These are phyloP conservation scores for Vidua macroura DNA, from an alignment of 2,113 vertebrate genomes.

Conservation along the genomic window DNA sequence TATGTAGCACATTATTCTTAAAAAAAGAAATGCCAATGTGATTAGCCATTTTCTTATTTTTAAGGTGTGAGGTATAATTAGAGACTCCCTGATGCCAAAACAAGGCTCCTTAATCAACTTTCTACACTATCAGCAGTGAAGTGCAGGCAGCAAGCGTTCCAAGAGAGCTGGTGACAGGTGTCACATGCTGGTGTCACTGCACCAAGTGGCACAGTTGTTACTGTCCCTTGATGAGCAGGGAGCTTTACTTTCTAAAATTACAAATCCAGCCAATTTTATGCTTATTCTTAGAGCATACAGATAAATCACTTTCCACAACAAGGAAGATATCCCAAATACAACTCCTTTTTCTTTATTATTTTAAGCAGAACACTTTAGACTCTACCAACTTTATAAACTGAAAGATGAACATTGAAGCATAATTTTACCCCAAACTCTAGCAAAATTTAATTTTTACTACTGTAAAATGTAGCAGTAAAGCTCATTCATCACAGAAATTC, in stretches of 20 bases:
- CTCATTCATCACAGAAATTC: neutral
- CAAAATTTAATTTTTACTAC: neutral
- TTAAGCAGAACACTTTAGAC: neutral
- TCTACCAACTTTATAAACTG: neutral
- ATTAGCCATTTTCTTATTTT: neutral
- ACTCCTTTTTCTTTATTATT: neutral
- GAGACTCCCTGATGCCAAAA: neutral
- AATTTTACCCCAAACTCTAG: neutral
- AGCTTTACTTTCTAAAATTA: constrained; percentile 18
- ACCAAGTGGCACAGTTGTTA: constrained; percentile 13
- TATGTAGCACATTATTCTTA: neutral
- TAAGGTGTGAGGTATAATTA: neutral
- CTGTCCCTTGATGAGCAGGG: neutral
- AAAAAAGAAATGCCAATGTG: neutral
- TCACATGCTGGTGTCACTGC: neutral
- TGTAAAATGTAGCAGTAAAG: neutral
- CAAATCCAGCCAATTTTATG: neutral
- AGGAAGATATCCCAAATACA: neutral
- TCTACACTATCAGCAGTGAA: neutral
- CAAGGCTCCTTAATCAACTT: neutral
- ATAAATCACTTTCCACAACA: neutral
- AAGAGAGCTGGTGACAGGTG: neutral
- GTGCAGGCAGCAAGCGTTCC: neutral
- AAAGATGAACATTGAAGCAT: neutral
- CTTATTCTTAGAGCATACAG: neutral